Evolutionary conservation across 2,113 vertebrate species (phyloP).

Genomic region (Psilopsiagon aurifrons): DNA sequence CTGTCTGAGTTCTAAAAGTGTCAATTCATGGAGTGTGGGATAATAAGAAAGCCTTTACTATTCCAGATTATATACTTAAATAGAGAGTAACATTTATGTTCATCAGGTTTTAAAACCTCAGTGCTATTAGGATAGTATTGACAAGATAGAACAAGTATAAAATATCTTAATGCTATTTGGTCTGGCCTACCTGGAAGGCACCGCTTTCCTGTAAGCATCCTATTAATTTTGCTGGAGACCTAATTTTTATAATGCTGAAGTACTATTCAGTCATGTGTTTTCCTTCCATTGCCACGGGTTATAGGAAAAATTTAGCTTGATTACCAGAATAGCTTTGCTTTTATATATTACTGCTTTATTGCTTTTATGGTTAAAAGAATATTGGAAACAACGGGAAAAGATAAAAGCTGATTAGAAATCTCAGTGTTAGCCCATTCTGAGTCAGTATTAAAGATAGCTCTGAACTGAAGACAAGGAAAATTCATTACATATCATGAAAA

Average conservation of each 20-base stretch:
- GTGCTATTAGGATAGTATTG: background rate
- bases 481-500: background rate
- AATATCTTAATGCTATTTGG: background rate
- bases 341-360: background rate
- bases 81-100: background rate
- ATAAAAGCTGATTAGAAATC: background rate
- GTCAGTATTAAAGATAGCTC: background rate
- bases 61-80: background rate
- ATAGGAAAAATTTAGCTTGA: background rate
- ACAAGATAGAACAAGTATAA: background rate
- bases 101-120: background rate
- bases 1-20: background rate
- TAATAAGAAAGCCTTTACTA: background rate
- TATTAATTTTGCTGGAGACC: background rate
- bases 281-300: background rate
- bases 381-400: background rate
- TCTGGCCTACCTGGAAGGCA: background rate
- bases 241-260: background rate
- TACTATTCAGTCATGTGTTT: background rate
- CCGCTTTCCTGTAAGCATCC: background rate
- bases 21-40: background rate
- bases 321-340: background rate
- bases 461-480: background rate
- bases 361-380: background rate
- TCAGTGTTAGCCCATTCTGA: background rate